phyloP scores from a whole-genome alignment of 2,888 invertebrate species.

The Thumatha senex region DNA sequence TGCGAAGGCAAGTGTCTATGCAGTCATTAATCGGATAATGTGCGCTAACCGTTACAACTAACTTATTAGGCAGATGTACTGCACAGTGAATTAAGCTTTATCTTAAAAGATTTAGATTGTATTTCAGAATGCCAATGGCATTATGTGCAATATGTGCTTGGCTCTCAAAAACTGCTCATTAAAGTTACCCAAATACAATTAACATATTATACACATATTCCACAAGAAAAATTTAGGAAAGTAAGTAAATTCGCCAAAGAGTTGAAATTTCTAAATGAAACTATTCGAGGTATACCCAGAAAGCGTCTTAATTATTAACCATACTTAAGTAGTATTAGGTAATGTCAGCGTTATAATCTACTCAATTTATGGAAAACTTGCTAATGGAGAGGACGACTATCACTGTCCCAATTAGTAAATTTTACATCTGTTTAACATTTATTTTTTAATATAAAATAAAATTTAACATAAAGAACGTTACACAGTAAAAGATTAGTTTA shows the following conservation, averaged over 20 bases:
- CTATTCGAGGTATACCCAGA: neutral
- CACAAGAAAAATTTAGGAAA: conserved; percentile 23
- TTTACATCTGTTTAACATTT: too few species aligned
- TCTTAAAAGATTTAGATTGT: conserved; percentile 1
- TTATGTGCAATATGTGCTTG: conserved; percentile 29
- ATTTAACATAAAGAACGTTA: too few species aligned
- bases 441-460: too few species aligned
- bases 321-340: too few species aligned
- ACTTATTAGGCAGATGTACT: conserved; percentile 15
- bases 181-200: conserved; percentile 28
- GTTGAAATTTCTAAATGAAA: conserved; percentile 5
- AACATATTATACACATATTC: conserved; percentile 23
- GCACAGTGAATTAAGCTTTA: conserved; percentile 14
- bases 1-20: conserved; percentile 23
- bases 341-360: neutral
- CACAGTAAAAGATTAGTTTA: too few species aligned
- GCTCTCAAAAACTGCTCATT: conserved; percentile 33
- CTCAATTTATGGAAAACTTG: neutral
- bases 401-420: too few species aligned
- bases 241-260: conserved; percentile 17
- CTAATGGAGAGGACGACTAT: too few species aligned
- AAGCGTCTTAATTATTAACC: neutral
- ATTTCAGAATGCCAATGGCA: conserved; percentile 2
- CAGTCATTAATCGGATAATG: conserved; percentile 29
- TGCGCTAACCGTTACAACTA: conserved; percentile 36